Base-by-base conservation (phyloP, 2,888 invertebrate genomes). In the Pegoplata infirma region DNA sequence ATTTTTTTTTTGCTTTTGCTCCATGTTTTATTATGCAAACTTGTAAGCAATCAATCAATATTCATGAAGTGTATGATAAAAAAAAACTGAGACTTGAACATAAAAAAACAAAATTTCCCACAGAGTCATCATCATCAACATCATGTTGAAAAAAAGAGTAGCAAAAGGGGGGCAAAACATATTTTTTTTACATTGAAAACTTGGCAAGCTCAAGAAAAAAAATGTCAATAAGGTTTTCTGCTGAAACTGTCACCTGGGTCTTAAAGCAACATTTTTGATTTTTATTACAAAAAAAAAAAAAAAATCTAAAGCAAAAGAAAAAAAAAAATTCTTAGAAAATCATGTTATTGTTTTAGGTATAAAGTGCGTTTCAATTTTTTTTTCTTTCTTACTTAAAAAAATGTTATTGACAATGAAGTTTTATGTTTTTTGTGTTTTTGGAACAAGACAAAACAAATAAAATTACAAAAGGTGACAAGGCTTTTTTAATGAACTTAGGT, bases 31-130 rank as follows among this genome's bases (percentile, higher is more conserved):
- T 78, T 73, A 69, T 71, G 67, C 58, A 58, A 74, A 76, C 73
- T 69, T 73, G 73, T 56, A 73, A 67, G 76, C 75, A 76, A 80
- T 79, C 80, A 80, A 81, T 81, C 81, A 80, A 79, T 81, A 81
- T 81, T 80, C 79, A 80, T 79, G 81, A 81, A 80, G 74, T 74
- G 59, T 59, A 59, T 46, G 67, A 16, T 19, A 32, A 55, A n/a
- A 32, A 44, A 56, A 55, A 51, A 53, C n/a, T n/a, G n/a, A n/a
- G n/a, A n/a, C 12, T 6, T 40, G 2, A 47, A 36, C 28, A 53
- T 10, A 53, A 40, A 7, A 59, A 36, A 61, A n/a, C n/a, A n/a
- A 58, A 61, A 61, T 53, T 19, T 63, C 51, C 63, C 72, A 51
- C 61, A 56, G 28, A 76, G 64, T 73, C 77, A 72, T 66, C 76